Conservation (phyloP, 2,797 vertebrate species). For the Melanotaenia nigrans region DNA sequence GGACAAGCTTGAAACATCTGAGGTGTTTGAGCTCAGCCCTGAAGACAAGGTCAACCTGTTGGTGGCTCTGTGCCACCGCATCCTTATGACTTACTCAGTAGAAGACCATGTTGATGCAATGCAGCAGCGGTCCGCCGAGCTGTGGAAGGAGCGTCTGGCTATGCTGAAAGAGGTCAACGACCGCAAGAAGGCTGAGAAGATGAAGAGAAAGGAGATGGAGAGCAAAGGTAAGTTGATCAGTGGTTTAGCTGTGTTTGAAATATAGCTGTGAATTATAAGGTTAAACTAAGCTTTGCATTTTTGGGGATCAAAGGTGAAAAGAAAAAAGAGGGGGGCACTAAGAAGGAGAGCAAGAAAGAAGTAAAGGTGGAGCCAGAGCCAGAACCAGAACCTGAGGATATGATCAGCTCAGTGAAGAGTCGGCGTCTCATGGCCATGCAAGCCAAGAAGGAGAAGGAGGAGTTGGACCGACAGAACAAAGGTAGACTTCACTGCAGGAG, state of each 20-base stretch:
- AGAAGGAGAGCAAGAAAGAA: conserved; percentile 86
- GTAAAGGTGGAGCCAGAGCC: conserved; percentile 73
- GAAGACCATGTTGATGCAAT: conserved; percentile 95
- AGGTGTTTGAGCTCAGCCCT: conserved; percentile 93
- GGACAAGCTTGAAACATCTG: conserved; percentile 91
- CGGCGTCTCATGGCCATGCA: conserved; percentile 91
- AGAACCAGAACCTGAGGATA: conserved; percentile 88
- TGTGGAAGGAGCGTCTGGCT: conserved; percentile 95
- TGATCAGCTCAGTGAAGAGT: conserved; percentile 96
- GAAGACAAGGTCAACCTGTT: conserved; percentile 93
- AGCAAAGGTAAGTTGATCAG: conserved; percentile 79
- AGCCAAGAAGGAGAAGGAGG: conserved; percentile 95
- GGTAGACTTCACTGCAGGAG: conserved; percentile 73
- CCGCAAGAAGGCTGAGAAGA: conserved; percentile 92
- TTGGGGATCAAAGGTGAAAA: conserved; percentile 57
- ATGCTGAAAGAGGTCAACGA: conserved; percentile 94
- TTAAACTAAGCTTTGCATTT: background rate
- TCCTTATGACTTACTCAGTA: conserved; percentile 97
- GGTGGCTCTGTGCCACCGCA: conserved; percentile 93
- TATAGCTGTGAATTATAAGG: background rate
- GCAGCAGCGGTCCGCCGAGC: conserved; percentile 90
- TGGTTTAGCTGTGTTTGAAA: background rate
- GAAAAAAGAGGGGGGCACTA: conserved; percentile 76
- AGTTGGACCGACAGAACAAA: conserved; percentile 92
- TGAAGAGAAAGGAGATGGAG: conserved; percentile 91